A percentile compares a stretch with the other conserved stretches of the same genome.
Evolutionary conservation across 2,888 invertebrate genomes (phyloP).

Genomic region (Melinaea marsaeus): DNA sequence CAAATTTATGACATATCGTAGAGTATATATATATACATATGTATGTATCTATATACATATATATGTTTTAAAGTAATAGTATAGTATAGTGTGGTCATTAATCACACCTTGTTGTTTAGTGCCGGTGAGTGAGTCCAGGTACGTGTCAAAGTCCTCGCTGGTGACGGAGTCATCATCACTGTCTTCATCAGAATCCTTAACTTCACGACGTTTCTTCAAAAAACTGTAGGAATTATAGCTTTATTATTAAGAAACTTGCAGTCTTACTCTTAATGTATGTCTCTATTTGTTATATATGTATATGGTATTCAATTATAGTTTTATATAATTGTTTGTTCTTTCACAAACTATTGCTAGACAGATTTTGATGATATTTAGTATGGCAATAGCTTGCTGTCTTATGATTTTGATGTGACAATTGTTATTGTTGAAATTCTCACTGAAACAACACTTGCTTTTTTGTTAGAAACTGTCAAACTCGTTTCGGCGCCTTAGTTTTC

Average conservation of each 20-base stretch:
- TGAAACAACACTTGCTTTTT: no score
- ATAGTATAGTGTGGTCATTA: not conserved
- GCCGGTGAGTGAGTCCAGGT: slow-evolving; percentile 78
- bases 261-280: no score
- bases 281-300: no score
- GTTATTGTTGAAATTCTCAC: no score
- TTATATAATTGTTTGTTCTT: no score
- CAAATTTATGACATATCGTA: not conserved
- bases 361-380: no score
- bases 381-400: no score
- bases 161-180: slow-evolving; percentile 84
- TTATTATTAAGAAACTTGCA: no score
- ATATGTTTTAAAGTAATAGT: not conserved
- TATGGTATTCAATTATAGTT: no score
- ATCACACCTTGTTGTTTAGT: slow-evolving; percentile 48
- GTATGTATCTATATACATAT: not conserved
- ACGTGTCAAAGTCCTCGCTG: slow-evolving; percentile 86
- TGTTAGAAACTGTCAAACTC: slow-evolving; percentile 64
- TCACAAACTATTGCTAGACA: no score
- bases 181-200: slow-evolving; percentile 64
- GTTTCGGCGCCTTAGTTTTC: slow-evolving; percentile 61
- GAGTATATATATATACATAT: not conserved
- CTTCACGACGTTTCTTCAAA: slow-evolving; percentile 69
- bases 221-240: slow-evolving; percentile 63
- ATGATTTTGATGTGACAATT: no score